Evolutionary conservation across 2,888 invertebrate species (phyloP), one percentile per base, ranked within the genome.

Genomic region (Ochropacha duplaris): DNA sequence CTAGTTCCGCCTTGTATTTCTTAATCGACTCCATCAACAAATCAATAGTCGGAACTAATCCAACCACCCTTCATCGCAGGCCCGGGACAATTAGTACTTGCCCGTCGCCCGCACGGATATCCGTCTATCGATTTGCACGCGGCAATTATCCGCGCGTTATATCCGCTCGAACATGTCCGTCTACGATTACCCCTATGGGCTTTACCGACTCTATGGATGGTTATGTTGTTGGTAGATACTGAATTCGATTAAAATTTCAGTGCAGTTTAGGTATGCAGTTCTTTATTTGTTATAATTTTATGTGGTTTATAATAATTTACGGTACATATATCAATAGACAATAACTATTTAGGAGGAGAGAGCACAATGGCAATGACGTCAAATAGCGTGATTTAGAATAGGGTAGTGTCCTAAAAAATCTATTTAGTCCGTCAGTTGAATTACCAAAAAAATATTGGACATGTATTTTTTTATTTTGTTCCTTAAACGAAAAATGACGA

Each of bases 51-150:
- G 60, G 75, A 59, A 73, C 77, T 83, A 84, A 85, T 83, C 81
- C 78, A 72, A 72, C 68, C 75, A 76, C 78, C 72, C 71, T 68
- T 71, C 68, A 69, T 64, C 65, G 67, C 65, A 65, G 58, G 61
- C 60, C 70, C 68, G 69, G 75, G 75, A 79, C 87, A 88, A 88
- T 88, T 88, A 88, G 83, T 73, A 72, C 72, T 71, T 68, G 71
- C 74, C 74, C 71, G 44, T 44, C 44, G 44, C 44, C 44, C 39
- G 73, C 71, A 68, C 86, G 87, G 84, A 87, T 83, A 83, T 86
- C 88, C 86, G 83, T 79, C 81, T 81, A 83, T 85, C 82, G 83
- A 85, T 84, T 83, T 73, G 75, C 79, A 78, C 76, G 68, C 76
- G 75, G 79, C 84, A 78, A 86, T 88, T 86, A 87, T 79, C 73